Percentiles rank a stretch among this genome's conserved stretches.
These are phyloP conservation scores for Rotaria socialis DNA, from an alignment of 2,888 invertebrate genomes.

Conservation along the genomic window DNA sequence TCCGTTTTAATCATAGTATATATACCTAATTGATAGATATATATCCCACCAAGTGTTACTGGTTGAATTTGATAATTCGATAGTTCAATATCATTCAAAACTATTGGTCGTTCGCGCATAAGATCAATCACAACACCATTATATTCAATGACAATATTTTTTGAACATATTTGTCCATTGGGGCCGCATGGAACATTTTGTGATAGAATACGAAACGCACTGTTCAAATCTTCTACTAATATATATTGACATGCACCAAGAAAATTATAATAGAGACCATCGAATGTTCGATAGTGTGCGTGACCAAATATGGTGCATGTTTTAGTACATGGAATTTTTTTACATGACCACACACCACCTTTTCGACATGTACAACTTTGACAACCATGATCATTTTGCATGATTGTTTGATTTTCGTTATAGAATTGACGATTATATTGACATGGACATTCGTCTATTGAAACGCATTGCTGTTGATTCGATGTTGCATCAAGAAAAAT, in stretches of 20 bases:
- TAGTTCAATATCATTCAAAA: too few species aligned
- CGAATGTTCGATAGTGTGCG: constrained; percentile 80
- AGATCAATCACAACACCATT: too few species aligned
- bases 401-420: constrained; percentile 71
- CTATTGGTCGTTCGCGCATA: too few species aligned
- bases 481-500: constrained; percentile 67
- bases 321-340: constrained; percentile 61
- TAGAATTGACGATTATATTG: constrained; percentile 81
- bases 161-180: constrained; percentile 77
- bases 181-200: constrained; percentile 78
- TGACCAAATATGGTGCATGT: constrained; percentile 60
- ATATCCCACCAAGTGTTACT: constrained; percentile 57
- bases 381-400: constrained; percentile 79
- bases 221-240: constrained; percentile 63
- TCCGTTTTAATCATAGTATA: constrained; percentile 72
- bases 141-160: constrained; percentile 54
- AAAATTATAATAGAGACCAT: constrained; percentile 75
- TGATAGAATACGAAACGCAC: constrained; percentile 68
- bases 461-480: constrained; percentile 64
- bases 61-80: too few species aligned
- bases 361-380: too few species aligned
- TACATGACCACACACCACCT: constrained; percentile 76
- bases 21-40: constrained; percentile 68
- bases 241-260: constrained; percentile 81
- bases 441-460: constrained; percentile 74